Evolutionary conservation across 2,888 invertebrate genomes (phyloP).

Genomic region (Lithophane ornitopus): DNA sequence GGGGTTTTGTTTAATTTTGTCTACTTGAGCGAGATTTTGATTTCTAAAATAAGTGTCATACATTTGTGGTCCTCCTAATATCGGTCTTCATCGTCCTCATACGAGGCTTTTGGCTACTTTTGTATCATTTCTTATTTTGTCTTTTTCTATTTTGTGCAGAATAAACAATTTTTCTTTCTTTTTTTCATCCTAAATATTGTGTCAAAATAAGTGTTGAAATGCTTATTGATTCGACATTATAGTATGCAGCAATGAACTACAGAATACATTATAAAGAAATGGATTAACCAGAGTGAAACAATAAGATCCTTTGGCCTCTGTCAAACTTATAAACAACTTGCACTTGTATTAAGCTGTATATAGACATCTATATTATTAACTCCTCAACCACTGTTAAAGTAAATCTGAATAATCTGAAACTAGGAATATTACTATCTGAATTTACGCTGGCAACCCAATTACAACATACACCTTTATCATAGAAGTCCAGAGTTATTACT

Average conservation of each 20-base stretch:
- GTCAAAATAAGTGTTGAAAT: background rate
- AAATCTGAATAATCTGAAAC: conserved; percentile 4
- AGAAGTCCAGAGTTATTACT: conserved; percentile 8
- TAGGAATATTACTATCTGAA: conserved; percentile 13
- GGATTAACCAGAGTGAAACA: background rate
- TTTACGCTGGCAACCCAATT: conserved; percentile 10
- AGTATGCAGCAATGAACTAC: background rate
- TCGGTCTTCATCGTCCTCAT: no score
- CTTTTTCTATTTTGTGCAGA: no score
- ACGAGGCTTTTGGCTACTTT: no score
- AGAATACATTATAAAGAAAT: background rate
- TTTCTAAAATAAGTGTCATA: background rate
- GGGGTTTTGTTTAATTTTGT: background rate
- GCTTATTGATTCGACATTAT: background rate
- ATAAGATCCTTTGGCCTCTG: background rate
- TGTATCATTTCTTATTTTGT: no score
- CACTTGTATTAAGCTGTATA: background rate
- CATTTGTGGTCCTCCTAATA: background rate
- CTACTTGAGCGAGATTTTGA: background rate
- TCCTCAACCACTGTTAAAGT: background rate
- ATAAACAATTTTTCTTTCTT: no score
- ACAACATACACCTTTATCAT: conserved; percentile 9
- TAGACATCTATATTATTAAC: background rate
- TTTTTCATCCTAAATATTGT: background rate
- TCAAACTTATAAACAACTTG: background rate